Evolutionary conservation across 2,113 vertebrate species (phyloP).

Genomic region (Arvicanthis niloticus): DNA sequence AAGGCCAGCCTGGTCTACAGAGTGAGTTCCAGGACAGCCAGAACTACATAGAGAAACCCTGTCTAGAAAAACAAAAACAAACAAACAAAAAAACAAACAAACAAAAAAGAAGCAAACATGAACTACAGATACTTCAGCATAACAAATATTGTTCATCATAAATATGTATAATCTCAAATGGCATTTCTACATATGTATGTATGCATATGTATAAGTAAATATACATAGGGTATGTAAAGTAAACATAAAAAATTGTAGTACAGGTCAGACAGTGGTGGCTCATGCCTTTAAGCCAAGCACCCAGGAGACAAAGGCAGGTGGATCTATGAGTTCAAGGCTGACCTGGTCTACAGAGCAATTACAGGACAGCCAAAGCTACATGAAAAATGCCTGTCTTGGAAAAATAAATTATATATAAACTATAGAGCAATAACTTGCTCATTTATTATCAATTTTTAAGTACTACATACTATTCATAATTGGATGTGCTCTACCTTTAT

Average conservation of each 20-base stretch:
- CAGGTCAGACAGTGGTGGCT: not conserved
- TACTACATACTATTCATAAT: not conserved
- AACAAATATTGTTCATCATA: not conserved
- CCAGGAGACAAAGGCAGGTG: not conserved
- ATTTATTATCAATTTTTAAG: not conserved
- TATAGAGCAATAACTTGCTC: not conserved
- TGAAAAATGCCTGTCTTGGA: not conserved
- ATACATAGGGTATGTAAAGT: not conserved
- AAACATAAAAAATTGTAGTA: not conserved
- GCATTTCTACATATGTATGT: not conserved
- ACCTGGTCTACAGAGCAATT: not conserved
- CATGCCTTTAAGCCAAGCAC: not conserved
- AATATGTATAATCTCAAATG: not conserved
- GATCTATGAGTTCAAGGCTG: not conserved
- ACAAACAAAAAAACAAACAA: not conserved
- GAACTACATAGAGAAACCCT: too few species aligned
- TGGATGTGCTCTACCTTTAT: not conserved
- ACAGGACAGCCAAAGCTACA: not conserved
- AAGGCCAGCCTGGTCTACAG: too few species aligned
- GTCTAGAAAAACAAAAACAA: not conserved
- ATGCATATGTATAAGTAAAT: not conserved
- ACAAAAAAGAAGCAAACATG: not conserved
- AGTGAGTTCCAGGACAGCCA: too few species aligned
- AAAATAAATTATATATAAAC: not conserved
- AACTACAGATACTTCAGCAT: not conserved